Conservation (phyloP, 2,888 invertebrate species). For the Tetragnatha montana region DNA sequence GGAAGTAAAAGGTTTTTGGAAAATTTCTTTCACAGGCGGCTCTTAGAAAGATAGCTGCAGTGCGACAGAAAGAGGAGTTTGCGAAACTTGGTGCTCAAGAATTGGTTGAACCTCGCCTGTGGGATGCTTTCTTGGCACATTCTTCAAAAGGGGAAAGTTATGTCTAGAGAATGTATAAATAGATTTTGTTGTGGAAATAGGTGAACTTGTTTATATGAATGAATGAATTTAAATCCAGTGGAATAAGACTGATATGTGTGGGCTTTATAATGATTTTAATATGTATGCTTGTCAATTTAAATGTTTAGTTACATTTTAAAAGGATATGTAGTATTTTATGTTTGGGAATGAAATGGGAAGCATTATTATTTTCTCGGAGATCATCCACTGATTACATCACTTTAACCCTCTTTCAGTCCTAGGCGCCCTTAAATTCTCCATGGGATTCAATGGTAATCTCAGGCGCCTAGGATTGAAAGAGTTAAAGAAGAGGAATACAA, state of each 20-base stretch:
- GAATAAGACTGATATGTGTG: background rate
- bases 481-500: too few species aligned
- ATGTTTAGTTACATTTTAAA: background rate
- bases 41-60: slow-evolving; percentile 81
- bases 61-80: slow-evolving; percentile 77
- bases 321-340: background rate
- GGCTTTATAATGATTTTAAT: background rate
- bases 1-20: background rate
- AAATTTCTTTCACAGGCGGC: slow-evolving; percentile 80
- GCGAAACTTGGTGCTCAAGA: slow-evolving; percentile 82
- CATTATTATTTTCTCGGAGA: too few species aligned
- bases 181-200: background rate
- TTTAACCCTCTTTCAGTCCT: too few species aligned
- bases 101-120: slow-evolving; percentile 84
- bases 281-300: background rate
- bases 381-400: too few species aligned
- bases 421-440: too few species aligned
- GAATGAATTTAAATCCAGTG: background rate
- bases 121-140: slow-evolving; percentile 87
- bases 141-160: slow-evolving; percentile 88
- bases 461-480: too few species aligned
- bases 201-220: background rate
- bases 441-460: too few species aligned
- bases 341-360: too few species aligned
- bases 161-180: slow-evolving; percentile 78